phyloP scores from a whole-genome alignment of 1,140 invertebrate genomes.

The Andricus grossulariae region DNA sequence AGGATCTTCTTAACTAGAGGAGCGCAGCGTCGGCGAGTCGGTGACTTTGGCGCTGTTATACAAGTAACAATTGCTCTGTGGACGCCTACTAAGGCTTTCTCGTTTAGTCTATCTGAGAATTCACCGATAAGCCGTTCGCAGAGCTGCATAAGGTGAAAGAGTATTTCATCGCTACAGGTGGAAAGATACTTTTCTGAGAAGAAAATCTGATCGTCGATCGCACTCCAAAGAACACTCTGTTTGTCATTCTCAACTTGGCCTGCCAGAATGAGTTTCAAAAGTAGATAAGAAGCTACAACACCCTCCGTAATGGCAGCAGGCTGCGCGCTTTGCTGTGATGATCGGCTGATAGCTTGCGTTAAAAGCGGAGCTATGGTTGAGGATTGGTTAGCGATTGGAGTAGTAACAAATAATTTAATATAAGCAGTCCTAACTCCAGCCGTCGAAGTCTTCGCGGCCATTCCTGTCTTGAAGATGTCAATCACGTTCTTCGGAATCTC shows the following conservation, averaged over 20 bases:
- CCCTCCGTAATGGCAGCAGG: slow-evolving; percentile 85
- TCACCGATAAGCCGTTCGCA: slow-evolving; percentile 81
- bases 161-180: slow-evolving; percentile 82
- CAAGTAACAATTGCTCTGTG: slow-evolving; percentile 81
- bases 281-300: slow-evolving; percentile 83
- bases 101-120: slow-evolving; percentile 78
- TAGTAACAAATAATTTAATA: slow-evolving; percentile 65
- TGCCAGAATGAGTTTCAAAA: slow-evolving; percentile 80
- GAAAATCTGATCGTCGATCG: slow-evolving; percentile 86
- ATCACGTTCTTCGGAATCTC: slow-evolving; percentile 83
- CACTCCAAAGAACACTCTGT: slow-evolving; percentile 80
- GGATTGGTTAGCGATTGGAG: slow-evolving; percentile 54
- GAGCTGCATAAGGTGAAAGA: slow-evolving; percentile 80
- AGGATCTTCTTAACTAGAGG: slow-evolving; percentile 65
- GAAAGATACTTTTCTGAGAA: slow-evolving; percentile 88
- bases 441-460: slow-evolving; percentile 86
- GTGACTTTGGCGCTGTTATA: slow-evolving; percentile 74
- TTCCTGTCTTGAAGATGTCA: slow-evolving; percentile 88
- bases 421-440: slow-evolving; percentile 87
- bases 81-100: slow-evolving; percentile 75
- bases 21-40: slow-evolving; percentile 62
- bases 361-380: slow-evolving; percentile 64
- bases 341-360: slow-evolving; percentile 63
- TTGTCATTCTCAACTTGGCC: slow-evolving; percentile 78
- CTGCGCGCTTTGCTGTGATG: slow-evolving; percentile 74